These are phyloP conservation scores for Leptopilina boulardi DNA, from an alignment of 1,140 invertebrate species.

Conservation along the genomic window DNA sequence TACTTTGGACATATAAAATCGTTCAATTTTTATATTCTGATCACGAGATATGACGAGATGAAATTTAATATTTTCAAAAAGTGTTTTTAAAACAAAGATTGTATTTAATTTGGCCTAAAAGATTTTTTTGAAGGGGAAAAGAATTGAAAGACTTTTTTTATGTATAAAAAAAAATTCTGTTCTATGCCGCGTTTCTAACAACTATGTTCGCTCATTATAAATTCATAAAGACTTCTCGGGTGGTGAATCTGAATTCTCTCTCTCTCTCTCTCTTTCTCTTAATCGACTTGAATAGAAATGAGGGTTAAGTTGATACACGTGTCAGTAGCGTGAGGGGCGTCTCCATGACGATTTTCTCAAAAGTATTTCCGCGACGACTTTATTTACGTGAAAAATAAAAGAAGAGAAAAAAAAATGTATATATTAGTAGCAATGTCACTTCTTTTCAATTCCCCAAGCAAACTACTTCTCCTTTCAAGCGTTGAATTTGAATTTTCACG, in stretches of 20 bases:
- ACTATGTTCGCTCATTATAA: neutral
- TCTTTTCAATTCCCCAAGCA: neutral
- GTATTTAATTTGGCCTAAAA: neutral
- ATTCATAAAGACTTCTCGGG: conserved; percentile 27
- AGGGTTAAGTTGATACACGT: conserved; percentile 33
- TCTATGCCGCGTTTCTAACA: neutral
- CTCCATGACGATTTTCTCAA: conserved; percentile 34
- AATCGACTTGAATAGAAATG: conserved; percentile 34
- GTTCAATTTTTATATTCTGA: no score
- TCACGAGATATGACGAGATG: no score
- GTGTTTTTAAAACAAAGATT: no score
- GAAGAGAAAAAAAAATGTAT: conserved; percentile 5
- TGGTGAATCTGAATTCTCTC: conserved; percentile 3
- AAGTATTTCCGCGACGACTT: neutral
- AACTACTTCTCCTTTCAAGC: no score
- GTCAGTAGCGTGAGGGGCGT: neutral
- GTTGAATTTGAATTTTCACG: neutral
- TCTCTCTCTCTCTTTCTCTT: neutral
- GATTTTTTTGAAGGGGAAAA: neutral
- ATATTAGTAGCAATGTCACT: neutral
- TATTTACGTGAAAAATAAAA: conserved; percentile 1
- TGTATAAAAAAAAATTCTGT: neutral
- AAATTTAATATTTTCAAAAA: no score
- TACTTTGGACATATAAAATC: no score
- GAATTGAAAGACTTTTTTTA: neutral